These are phyloP conservation scores for Megamerina dolium DNA, from an alignment of 2,888 invertebrate genomes.

Conservation along the genomic window DNA sequence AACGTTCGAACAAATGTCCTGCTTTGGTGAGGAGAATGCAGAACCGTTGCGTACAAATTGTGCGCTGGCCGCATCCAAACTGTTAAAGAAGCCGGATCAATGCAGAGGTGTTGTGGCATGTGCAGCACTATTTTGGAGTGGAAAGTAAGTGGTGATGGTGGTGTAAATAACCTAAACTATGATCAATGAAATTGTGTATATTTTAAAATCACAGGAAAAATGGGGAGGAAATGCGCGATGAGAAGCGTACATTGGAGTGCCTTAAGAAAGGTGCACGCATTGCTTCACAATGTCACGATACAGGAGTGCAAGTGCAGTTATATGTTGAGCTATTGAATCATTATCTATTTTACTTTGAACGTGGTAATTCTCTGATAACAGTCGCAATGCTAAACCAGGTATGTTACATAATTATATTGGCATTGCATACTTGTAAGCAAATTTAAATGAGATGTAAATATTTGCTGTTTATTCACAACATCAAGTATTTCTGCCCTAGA, in stretches of 20 bases:
- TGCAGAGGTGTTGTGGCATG: conserved; percentile 90
- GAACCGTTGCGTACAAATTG: conserved; percentile 94
- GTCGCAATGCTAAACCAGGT: conserved; percentile 56
- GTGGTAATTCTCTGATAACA: conserved; percentile 65
- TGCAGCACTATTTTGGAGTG: conserved; percentile 97
- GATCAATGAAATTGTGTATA: background rate
- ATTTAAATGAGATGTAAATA: too few species aligned
- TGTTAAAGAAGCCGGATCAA: conserved; percentile 97
- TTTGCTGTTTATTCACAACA: too few species aligned
- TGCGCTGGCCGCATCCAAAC: conserved; percentile 89
- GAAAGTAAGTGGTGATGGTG: conserved; percentile 53
- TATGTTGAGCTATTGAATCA: conserved; percentile 91
- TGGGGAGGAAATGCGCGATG: conserved; percentile 71
- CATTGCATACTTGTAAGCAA: too few species aligned
- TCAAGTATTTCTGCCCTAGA: too few species aligned
- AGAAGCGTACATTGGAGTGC: conserved; percentile 87
- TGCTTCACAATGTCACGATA: conserved; percentile 96
- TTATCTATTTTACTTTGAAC: conserved; percentile 88
- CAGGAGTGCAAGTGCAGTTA: conserved; percentile 90
- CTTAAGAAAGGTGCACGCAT: conserved; percentile 92
- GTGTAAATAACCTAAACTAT: background rate
- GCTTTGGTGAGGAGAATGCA: conserved; percentile 94
- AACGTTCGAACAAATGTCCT: conserved; percentile 89
- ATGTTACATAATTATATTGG: conserved; percentile 1
- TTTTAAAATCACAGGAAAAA: conserved; percentile 39